Evolutionary conservation across 2,797 vertebrate species (phyloP).

Genomic region (Gallirallus australis): DNA sequence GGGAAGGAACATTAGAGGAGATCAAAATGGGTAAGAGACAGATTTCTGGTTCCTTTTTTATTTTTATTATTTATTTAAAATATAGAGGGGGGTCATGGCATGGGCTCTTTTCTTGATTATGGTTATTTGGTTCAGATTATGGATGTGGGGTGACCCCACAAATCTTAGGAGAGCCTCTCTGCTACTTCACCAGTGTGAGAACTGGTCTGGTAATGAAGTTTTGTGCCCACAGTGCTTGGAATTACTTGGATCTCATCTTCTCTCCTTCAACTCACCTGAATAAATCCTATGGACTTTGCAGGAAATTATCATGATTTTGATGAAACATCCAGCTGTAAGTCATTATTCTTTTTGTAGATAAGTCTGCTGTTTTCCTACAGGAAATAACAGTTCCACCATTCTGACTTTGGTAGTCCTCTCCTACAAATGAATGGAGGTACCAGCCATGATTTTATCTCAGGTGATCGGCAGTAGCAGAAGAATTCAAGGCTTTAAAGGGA

Average conservation of each 20-base stretch:
- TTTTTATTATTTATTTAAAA: not conserved
- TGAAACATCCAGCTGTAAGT: not conserved
- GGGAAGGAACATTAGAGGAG: not conserved
- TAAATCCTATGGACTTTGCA: not conserved
- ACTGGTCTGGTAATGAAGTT: not conserved
- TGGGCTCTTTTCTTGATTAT: not conserved
- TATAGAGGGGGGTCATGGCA: not conserved
- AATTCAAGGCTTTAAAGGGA: not conserved
- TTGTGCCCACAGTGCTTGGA: not conserved
- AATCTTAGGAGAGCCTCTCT: too few species aligned
- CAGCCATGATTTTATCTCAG: not conserved
- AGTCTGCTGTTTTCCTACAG: not conserved
- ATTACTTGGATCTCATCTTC: not conserved
- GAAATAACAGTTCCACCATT: not conserved
- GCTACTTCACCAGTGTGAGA: not conserved
- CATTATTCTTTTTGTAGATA: not conserved
- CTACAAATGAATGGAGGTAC: not conserved
- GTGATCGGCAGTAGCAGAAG: not conserved
- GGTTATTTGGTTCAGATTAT: not conserved
- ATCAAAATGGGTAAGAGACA: not conserved
- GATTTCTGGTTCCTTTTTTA: not conserved
- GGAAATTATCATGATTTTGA: not conserved
- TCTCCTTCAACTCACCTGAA: not conserved
- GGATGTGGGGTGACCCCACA: not conserved
- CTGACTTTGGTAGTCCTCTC: not conserved